phyloP scores from a whole-genome alignment of 2,113 vertebrate species.

The Cryptoleucopteryx plumbea region DNA sequence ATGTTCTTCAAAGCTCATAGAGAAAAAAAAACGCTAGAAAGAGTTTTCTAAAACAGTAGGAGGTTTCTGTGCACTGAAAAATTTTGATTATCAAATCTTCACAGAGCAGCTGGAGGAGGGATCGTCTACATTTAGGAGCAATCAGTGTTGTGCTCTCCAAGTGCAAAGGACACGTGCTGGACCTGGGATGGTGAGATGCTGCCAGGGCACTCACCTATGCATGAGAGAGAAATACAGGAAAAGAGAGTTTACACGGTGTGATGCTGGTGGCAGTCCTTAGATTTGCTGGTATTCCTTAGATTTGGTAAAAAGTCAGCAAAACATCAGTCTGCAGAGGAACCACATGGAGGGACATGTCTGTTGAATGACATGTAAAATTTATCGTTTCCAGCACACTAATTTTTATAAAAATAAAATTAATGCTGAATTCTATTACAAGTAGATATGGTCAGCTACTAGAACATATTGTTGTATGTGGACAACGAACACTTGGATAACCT shows the following conservation, averaged over 20 bases:
- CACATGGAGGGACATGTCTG: not conserved
- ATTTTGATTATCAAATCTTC: not conserved
- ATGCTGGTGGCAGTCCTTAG: no score
- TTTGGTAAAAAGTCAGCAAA: not conserved
- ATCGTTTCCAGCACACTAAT: fast-evolving
- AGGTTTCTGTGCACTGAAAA: not conserved
- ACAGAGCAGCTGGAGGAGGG: not conserved
- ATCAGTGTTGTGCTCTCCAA: no score
- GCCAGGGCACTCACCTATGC: fast-evolving
- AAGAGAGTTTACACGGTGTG: not conserved
- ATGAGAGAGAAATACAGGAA: not conserved
- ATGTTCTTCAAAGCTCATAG: not conserved
- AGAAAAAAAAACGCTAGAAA: not conserved
- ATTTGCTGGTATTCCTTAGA: not conserved
- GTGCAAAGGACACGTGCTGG: fast-evolving
- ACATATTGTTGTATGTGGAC: not conserved
- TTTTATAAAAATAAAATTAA: not conserved
- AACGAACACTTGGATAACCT: not conserved
- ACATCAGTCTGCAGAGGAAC: not conserved
- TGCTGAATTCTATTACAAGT: not conserved
- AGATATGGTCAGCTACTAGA: not conserved
- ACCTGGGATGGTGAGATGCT: not conserved
- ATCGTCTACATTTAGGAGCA: not conserved
- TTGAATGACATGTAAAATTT: not conserved
- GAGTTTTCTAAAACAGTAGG: not conserved